Evolutionary conservation across 2,797 vertebrate species (phyloP).

Genomic region (Arnoldichthys spilopterus): DNA sequence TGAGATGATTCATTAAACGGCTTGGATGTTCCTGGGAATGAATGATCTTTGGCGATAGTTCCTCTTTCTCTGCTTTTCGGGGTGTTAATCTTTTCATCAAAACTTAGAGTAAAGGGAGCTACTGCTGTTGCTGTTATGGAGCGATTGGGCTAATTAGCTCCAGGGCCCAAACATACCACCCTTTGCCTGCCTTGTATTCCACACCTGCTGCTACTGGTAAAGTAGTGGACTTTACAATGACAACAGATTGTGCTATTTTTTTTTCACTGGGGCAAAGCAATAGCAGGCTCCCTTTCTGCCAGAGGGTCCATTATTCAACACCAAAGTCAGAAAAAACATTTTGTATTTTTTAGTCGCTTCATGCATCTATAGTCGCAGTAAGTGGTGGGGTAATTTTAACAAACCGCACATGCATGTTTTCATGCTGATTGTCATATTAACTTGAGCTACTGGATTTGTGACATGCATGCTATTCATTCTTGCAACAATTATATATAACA

Average conservation of each 20-base stretch:
- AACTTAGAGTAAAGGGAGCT: constrained; percentile 16
- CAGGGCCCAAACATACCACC: constrained; percentile 50
- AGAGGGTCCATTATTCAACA: constrained; percentile 30
- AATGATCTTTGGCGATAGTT: constrained; percentile 39
- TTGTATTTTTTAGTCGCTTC: constrained; percentile 6
- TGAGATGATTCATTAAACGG: constrained; percentile 48
- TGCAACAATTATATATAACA: too few relatives aligned
- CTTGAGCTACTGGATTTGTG: background rate
- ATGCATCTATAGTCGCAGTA: background rate
- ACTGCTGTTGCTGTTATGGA: constrained; percentile 24
- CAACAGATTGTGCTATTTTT: constrained; percentile 47
- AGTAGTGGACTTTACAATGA: constrained; percentile 42
- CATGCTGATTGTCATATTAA: background rate
- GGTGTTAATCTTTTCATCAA: constrained; percentile 52
- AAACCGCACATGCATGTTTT: background rate
- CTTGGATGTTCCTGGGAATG: constrained; percentile 47
- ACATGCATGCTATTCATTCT: background rate
- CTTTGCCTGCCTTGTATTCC: constrained; percentile 44
- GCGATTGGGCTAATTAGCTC: constrained; percentile 43
- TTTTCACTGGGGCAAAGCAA: constrained; percentile 48
- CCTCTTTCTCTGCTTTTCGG: constrained; percentile 53
- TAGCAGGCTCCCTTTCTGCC: constrained; percentile 38
- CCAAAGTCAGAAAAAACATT: constrained; percentile 4
- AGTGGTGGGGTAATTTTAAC: background rate
- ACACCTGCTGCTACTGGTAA: constrained; percentile 53